Base-by-base conservation (phyloP, 2,113 vertebrate species). In the Bambusicola thoracicus region DNA sequence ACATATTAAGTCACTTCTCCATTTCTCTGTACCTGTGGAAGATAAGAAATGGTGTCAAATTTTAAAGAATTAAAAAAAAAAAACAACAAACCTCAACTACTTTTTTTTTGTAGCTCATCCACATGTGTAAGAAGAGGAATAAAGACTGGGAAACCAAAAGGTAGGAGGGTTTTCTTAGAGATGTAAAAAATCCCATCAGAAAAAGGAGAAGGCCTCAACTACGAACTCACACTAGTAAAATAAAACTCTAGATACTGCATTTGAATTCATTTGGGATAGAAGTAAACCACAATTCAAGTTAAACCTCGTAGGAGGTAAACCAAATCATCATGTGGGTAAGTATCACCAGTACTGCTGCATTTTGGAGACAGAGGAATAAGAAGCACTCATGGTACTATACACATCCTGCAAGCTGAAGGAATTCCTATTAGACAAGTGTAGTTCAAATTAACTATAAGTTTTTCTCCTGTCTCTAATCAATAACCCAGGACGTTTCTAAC, bases 371-470 rank as follows among this genome's bases (percentile, higher is more conserved):
- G 29, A 22, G 8, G 15, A 29, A 49, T 2, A 32, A 6, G 18
- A 29, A 55, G 3, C 11, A 59, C 20, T 32, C 43, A 2, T 11
- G 18, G 10, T 14, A 25, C 13, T 11, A 38, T 8, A 16, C 2
- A 10, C 1, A 34, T 19, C 19, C 66, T 34, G 17, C 2, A 21
- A 51, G 8, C 6, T 6, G 2, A 43, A 78, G 19, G 11, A 48
- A 67, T 43, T 70, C 81, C 32, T 3, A 0, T 17, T 0, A 0
- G 20, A 7, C 5, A 61, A 85, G 10, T 20, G 13, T 17, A 30
- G 25, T 66, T 84, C 8, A 65, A 84, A 85, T 7, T 3, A 40
- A 56, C 0, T 3, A 14, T 5, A 55, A n/a, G 22, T 29, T 41
- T n/a, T 78, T 73, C 18, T 59, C 27, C 11, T 34, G 5, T 51